phyloP scores from a whole-genome alignment of 2,113 vertebrate species.

The pig (Sus scrofa) region DNA sequence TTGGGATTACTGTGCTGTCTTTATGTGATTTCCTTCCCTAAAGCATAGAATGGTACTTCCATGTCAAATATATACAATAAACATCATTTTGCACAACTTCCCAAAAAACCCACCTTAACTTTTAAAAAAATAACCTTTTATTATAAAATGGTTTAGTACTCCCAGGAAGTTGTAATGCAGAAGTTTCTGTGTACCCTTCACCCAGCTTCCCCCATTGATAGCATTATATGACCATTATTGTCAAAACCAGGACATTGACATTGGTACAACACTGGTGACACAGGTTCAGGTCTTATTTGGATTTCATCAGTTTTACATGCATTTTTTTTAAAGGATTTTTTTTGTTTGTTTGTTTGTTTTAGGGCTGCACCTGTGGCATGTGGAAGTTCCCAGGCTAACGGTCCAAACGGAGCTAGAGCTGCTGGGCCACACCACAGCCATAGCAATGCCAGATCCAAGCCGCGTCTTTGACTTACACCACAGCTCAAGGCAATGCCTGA shows the following conservation, averaged over 20 bases:
- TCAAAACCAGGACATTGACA: not conserved
- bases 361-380: no score
- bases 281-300: not conserved
- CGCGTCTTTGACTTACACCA: no score
- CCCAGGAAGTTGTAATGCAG: not conserved
- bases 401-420: no score
- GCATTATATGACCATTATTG: not conserved
- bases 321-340: not conserved
- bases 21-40: not conserved
- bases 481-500: no score
- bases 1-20: not conserved
- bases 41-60: not conserved
- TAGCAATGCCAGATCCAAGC: no score
- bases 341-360: no score
- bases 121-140: not conserved
- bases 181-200: not conserved
- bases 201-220: rapidly evolving
- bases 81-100: not conserved
- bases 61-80: not conserved
- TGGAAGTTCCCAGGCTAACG: no score
- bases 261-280: not conserved
- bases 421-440: no score
- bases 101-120: not conserved
- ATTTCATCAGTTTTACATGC: not conserved
- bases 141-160: not conserved